Base-by-base conservation (phyloP, 2,888 invertebrate species). In the Stenoptilia bipunctidactyla region DNA sequence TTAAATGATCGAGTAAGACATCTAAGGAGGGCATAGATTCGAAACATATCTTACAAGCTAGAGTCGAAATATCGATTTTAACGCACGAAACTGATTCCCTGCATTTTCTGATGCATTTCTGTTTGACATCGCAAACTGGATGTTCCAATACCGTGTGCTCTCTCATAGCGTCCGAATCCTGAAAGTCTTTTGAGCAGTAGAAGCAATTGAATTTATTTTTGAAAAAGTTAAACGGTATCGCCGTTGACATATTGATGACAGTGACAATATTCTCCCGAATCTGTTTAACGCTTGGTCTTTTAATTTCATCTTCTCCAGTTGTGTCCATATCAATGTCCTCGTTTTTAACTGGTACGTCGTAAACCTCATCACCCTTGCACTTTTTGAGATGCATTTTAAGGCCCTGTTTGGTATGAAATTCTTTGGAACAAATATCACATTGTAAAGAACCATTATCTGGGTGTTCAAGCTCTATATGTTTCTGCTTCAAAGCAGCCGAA, bases 181-280 rank as follows among this genome's bases (percentile, higher is more conserved):
- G 52, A 27, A 83, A 83, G 40, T 80, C 79, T 62, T 79, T 76
- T 0, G 77, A 76, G 37, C 83, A 83, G 44, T 74, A 83, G 45
- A 83, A 83, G 37, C 83, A 83, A 27, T 82, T 82, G 36, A 80
- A 83, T 44, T 76, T 82, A 44, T 82, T 83, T 43, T 80, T 79
- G 49, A 71, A 79, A 43, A 82, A 82, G 45, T 76, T 82, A 43
- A 83, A 83, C 2, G 83, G 83, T 53, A 83, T 65, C 0, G 82
- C 82, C 0, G 83, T 83, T 0, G 83, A 83, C 80, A 82, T 82
- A 30, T 77, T 82, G 1, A 83, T 67, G 0, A 83, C 70, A 8
- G 56, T 72, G 0, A 77, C 70, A 10, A 83, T 75, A 39, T 83
- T 83, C 40, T 79, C 70, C 1, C 80, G 49, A 0, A 83, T 70